Evolutionary conservation across 2,113 vertebrate genomes (phyloP), one percentile per base, ranked within the genome.

Genomic region (Dipodomys stephensi): DNA sequence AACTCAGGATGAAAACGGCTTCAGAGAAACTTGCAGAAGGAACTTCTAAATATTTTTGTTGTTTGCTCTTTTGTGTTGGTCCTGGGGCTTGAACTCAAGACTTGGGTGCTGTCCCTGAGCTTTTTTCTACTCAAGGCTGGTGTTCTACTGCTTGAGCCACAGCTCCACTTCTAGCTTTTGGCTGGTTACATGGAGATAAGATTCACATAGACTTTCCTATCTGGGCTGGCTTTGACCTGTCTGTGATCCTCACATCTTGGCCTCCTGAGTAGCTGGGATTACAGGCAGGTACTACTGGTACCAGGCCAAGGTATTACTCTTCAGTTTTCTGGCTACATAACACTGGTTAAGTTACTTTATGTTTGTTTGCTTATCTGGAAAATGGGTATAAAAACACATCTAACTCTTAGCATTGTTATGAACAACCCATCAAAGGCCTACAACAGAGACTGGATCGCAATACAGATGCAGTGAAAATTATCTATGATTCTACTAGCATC

Each of bases 361-460:
- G 35, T 76, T 39, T 57, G 32, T 60, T n/a, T 92, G 25, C 82
- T 65, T 71, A 81, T 46, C 39, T 76, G n/a, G 68, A 49, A 90
- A 95, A 60, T 53, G 28, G 72, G 19, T 35, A 39, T 67, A 60
- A 80, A 73, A 77, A 27, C 91, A 53, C 76, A 90, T 32, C 87
- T 64, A 32, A 71, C 39, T 39, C 16, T 62, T 35, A 78, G 71
- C 65, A 64, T 19, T 83, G 57, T 16, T 72, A 78, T 22, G 30
- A 91, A 72, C 39, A 82, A 62, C 35, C 15, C 67, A 30, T 72
- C 71, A 94, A 60, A 44, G 60, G 49, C 80, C 60, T 64, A 57
- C 35, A 77, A 83, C 28, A 79, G 46, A 39, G 44, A 46, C 49
- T 81, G 53, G 68, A 53, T 76, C 32, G 23, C 9, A 20, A n/a